Conservation (phyloP, 2,113 vertebrate species). For the Rhea americana region DNA sequence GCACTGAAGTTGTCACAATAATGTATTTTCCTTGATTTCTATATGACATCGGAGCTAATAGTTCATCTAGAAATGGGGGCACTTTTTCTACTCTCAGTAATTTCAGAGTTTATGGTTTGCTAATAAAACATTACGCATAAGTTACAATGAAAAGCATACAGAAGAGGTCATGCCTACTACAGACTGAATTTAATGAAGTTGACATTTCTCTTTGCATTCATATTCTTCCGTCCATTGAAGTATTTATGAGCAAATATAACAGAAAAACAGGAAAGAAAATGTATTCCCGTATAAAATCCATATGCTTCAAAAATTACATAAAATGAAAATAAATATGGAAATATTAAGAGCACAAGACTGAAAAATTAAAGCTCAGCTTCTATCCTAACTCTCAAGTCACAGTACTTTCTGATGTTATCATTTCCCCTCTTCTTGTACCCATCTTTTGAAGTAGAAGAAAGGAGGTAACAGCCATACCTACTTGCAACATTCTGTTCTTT, state of each 20-base stretch:
- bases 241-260: neutral
- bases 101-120: neutral
- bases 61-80: neutral
- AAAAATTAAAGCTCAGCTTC: conserved; percentile 2
- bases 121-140: neutral
- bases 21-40: neutral
- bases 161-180: neutral
- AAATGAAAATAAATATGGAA: neutral
- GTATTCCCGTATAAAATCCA: neutral
- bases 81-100: neutral
- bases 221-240: neutral
- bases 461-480: neutral
- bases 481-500: neutral
- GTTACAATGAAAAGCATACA: neutral
- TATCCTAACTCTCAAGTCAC: neutral
- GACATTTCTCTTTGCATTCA: neutral
- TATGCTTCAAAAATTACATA: neutral
- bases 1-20: neutral
- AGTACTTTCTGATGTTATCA: neutral
- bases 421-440: neutral
- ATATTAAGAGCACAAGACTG: neutral
- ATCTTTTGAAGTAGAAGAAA: neutral
- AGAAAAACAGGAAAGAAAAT: neutral
- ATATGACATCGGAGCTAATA: neutral
- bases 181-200: neutral